Evolutionary conservation across 2,888 invertebrate species (phyloP).

Genomic region (Trissolcus brochymenae): DNA sequence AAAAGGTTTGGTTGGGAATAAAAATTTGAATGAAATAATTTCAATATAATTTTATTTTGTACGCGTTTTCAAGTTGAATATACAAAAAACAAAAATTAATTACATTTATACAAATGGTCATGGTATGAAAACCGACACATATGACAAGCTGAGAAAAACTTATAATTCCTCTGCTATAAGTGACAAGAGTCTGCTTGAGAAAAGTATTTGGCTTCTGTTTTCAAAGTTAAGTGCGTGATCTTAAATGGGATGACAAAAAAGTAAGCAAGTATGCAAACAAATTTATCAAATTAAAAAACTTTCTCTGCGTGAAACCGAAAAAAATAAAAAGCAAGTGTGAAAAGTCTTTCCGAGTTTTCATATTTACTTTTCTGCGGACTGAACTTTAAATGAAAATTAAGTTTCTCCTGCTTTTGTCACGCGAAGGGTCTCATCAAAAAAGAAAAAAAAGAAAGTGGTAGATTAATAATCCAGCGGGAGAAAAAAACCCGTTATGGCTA

Average conservation of each 20-base stretch:
- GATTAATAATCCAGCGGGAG: slow-evolving; percentile 2
- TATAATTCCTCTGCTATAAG: too few species aligned
- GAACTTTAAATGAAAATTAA: slow-evolving; percentile 43
- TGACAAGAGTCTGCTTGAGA: too few species aligned
- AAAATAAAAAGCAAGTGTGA: background rate
- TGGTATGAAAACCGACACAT: too few species aligned
- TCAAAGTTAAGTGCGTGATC: background rate
- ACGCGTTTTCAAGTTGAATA: too few species aligned
- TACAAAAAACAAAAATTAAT: too few species aligned
- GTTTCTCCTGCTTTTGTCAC: slow-evolving; percentile 31
- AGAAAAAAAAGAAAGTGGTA: slow-evolving; percentile 4
- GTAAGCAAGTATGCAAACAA: slow-evolving; percentile 20
- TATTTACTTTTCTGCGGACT: slow-evolving; percentile 37
- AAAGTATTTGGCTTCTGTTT: too few species aligned
- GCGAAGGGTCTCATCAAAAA: slow-evolving; percentile 20
- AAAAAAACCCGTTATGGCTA: slow-evolving; percentile 13
- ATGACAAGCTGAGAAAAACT: too few species aligned
- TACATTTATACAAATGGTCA: too few species aligned
- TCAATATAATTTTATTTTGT: too few species aligned
- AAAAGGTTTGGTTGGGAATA: too few species aligned
- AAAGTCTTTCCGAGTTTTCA: slow-evolving; percentile 22
- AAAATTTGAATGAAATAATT: too few species aligned
- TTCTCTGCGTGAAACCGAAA: slow-evolving; percentile 13
- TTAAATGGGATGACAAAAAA: background rate
- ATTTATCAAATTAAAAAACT: slow-evolving; percentile 33